Evolutionary conservation across 2,113 vertebrate genomes (phyloP).

Genomic region (Mystacornis crossleyi): DNA sequence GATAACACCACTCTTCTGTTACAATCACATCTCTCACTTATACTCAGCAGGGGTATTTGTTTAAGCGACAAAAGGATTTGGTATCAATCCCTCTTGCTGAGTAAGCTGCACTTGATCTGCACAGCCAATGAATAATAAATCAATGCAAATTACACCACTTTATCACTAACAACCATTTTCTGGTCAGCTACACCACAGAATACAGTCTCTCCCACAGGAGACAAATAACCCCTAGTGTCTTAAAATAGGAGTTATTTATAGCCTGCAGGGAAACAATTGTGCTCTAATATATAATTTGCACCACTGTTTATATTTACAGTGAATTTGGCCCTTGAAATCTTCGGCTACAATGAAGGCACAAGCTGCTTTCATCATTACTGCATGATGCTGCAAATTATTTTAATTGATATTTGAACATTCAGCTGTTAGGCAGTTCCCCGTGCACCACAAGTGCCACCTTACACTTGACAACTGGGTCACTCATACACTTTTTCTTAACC

Average conservation of each 20-base stretch:
- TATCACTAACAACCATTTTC: slow-evolving; percentile 60
- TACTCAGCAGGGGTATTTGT: slow-evolving; percentile 24
- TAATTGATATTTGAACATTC: not conserved
- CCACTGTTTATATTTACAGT: not conserved
- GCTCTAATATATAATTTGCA: slow-evolving; percentile 22
- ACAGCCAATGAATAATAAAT: slow-evolving; percentile 62
- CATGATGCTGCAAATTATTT: not conserved
- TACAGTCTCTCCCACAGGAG: slow-evolving; percentile 21
- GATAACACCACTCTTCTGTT: not conserved
- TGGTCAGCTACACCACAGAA: slow-evolving; percentile 51
- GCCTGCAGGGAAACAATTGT: slow-evolving; percentile 2
- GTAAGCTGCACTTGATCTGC: slow-evolving; percentile 34
- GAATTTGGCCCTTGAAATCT: slow-evolving; percentile 24
- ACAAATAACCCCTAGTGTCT: slow-evolving; percentile 18
- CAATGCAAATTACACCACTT: slow-evolving; percentile 57
- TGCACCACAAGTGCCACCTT: not conserved
- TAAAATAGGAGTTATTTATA: slow-evolving; percentile 55
- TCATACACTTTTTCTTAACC: not conserved
- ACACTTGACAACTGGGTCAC: not conserved
- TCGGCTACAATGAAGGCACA: not conserved
- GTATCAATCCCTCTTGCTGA: not conserved
- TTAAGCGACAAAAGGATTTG: slow-evolving; percentile 17
- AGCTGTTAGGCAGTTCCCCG: not conserved
- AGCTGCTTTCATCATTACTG: not conserved
- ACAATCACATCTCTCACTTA: not conserved